These are phyloP conservation scores for Drosophila tsacasi DNA, from an alignment of 1,140 invertebrate genomes.

Conservation along the genomic window DNA sequence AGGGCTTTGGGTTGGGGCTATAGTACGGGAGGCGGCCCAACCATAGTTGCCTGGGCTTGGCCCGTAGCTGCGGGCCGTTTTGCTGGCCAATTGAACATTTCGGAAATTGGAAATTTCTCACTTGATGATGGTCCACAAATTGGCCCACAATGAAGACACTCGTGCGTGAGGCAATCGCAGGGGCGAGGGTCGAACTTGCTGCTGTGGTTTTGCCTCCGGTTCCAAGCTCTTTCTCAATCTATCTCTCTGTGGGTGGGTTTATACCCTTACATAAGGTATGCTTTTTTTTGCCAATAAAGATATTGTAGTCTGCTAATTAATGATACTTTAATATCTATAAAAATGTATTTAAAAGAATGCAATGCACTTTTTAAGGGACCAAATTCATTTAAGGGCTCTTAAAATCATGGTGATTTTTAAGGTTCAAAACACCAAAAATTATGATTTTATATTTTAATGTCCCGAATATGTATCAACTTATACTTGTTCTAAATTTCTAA, in stretches of 20 bases:
- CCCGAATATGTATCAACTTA: too few relatives aligned
- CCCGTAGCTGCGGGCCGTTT: conserved; percentile 67
- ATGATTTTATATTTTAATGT: too few relatives aligned
- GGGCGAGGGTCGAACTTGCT: background rate
- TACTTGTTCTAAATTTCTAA: too few relatives aligned
- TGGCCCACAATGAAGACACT: conserved; percentile 74
- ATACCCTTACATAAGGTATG: background rate
- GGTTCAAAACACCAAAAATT: too few relatives aligned
- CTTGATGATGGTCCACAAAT: conserved; percentile 77
- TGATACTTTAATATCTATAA: too few relatives aligned
- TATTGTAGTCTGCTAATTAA: too few relatives aligned
- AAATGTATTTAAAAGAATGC: too few relatives aligned
- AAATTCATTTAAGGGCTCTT: too few relatives aligned
- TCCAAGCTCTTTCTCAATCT: conserved; percentile 32
- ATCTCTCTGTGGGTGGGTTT: conserved; percentile 9
- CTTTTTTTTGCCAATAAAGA: background rate
- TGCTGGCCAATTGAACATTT: conserved; percentile 81
- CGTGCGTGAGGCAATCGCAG: conserved; percentile 37
- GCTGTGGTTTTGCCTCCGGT: conserved; percentile 36
- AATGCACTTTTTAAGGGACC: too few relatives aligned
- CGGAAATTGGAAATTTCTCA: conserved; percentile 81
- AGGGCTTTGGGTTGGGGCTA: background rate
- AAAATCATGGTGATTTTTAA: too few relatives aligned
- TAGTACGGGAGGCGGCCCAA: background rate
- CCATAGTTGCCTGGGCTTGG: conserved; percentile 47